A percentile compares a stretch with the other conserved stretches of the same genome.
Evolutionary conservation across 2,888 invertebrate genomes (phyloP).

Genomic region (Trachelus stipa): DNA sequence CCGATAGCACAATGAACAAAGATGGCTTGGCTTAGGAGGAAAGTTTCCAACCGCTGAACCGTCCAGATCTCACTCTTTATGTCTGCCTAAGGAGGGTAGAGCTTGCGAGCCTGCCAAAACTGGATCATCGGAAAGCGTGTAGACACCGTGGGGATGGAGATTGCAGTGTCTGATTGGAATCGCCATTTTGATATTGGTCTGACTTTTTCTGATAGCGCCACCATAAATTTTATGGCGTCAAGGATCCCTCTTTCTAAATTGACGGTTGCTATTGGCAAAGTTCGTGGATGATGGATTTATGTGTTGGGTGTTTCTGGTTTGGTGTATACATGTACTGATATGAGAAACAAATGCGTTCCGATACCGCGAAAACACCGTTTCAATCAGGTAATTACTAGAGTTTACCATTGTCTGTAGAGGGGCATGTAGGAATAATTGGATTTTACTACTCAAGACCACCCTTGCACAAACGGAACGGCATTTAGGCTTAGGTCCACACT

Average conservation of each 20-base stretch:
- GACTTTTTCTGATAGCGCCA: neutral
- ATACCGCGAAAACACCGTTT: neutral
- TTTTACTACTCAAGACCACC: neutral
- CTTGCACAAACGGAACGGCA: neutral
- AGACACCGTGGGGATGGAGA: neutral
- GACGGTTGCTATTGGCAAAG: neutral
- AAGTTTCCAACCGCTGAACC: conserved; percentile 36
- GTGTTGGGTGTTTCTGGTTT: neutral
- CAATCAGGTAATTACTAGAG: neutral
- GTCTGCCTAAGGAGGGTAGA: neutral
- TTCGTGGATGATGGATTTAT: neutral
- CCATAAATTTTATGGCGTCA: neutral
- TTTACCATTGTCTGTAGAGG: neutral
- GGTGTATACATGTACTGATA: neutral
- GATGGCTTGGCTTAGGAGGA: conserved; percentile 20
- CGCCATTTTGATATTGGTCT: neutral
- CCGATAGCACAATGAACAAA: conserved; percentile 17
- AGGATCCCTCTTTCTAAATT: neutral
- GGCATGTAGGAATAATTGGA: neutral
- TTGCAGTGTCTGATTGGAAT: neutral
- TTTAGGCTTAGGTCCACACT: neutral
- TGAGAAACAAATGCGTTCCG: neutral
- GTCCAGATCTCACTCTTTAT: conserved; percentile 9
- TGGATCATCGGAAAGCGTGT: neutral
- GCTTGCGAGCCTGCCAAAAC: neutral